These are phyloP conservation scores for Ranitomeya variabilis DNA, from an alignment of 2,113 vertebrate genomes.

Conservation along the genomic window DNA sequence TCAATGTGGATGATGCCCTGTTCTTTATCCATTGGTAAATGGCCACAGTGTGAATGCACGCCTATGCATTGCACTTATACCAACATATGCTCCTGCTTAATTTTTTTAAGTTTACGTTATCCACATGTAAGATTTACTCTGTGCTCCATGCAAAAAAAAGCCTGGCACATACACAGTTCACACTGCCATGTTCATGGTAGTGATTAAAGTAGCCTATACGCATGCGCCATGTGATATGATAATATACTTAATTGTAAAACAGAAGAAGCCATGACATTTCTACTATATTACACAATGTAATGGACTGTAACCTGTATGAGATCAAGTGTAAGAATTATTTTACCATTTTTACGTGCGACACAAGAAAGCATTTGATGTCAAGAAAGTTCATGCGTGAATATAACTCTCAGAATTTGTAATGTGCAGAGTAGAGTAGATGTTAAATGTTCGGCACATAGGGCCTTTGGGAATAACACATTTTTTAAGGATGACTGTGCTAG, in stretches of 20 bases:
- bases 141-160: no score
- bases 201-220: no score
- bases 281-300: neutral
- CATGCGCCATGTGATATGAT: neutral
- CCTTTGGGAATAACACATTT: slow-evolving; percentile 52
- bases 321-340: neutral
- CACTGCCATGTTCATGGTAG: no score
- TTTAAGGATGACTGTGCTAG: slow-evolving; percentile 51
- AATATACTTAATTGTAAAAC: neutral
- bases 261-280: neutral
- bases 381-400: slow-evolving; percentile 26
- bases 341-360: neutral
- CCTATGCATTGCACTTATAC: no score
- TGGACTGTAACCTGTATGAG: neutral
- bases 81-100: no score
- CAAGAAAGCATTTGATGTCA: neutral
- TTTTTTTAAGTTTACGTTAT: no score
- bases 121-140: no score
- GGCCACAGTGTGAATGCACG: no score
- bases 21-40: no score
- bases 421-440: slow-evolving; percentile 9
- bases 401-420: slow-evolving; percentile 27
- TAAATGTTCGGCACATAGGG: slow-evolving; percentile 17
- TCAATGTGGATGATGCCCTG: no score
- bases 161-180: no score